Evolutionary conservation across 2,888 invertebrate species (phyloP).

Genomic region (Melanotus villosus): DNA sequence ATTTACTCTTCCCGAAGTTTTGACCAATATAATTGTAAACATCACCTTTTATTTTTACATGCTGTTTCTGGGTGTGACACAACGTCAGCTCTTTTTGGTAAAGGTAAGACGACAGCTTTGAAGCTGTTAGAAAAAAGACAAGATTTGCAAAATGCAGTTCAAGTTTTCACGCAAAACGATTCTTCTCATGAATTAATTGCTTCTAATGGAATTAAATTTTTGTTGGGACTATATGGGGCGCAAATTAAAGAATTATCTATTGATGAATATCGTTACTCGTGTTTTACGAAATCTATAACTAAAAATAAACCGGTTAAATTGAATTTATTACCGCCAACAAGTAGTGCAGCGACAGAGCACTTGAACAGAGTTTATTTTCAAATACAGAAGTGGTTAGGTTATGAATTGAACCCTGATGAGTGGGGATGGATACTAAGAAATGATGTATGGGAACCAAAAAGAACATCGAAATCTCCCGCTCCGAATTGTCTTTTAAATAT

Average conservation of each 20-base stretch:
- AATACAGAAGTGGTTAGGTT: conserved; percentile 44
- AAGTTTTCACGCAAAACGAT: not conserved
- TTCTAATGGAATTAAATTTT: not conserved
- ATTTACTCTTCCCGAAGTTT: not conserved
- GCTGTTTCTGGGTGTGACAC: conserved; percentile 52
- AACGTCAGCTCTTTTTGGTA: conserved; percentile 23
- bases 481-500: not conserved
- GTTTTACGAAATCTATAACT: conserved; percentile 55
- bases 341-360: conserved; percentile 57
- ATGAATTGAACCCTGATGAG: not conserved
- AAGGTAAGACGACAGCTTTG: not conserved
- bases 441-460: not conserved
- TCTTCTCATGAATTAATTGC: conserved; percentile 4
- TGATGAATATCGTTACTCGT: conserved; percentile 39
- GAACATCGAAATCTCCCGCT: not conserved
- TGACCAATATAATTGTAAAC: conserved; percentile 13
- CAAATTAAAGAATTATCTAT: conserved; percentile 50
- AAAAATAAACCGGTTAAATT: conserved; percentile 57
- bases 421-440: conserved; percentile 17
- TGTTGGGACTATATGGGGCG: conserved; percentile 53
- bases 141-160: not conserved
- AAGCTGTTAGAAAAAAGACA: not conserved
- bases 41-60: conserved; percentile 38
- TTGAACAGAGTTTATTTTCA: conserved; percentile 50
- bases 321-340: conserved; percentile 57